Evolutionary conservation across 30 jellyfish, hydroid and myxozoan genomes (phyloP).

Genomic region (Aurelia aurita): DNA sequence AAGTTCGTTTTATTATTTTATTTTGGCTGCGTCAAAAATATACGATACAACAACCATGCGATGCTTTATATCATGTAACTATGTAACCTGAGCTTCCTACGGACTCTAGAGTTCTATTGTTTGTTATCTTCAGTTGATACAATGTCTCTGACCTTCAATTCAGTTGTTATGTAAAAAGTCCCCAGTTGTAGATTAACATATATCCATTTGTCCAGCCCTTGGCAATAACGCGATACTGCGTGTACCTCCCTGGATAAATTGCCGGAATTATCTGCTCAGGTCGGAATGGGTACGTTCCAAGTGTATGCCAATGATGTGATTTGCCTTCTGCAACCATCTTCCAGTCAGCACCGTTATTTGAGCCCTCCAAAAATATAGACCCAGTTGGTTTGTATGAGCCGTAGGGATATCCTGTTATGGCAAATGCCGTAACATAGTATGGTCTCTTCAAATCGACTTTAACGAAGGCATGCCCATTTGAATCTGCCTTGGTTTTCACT

Average conservation of each 20-base stretch:
- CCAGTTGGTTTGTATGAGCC: conserved; percentile 2
- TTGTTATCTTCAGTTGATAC: too few relatives aligned
- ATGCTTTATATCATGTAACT: too few relatives aligned
- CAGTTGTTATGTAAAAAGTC: too few relatives aligned
- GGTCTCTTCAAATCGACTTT: conserved; percentile 2
- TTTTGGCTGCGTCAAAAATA: too few relatives aligned
- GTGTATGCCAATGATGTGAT: background rate
- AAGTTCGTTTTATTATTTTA: too few relatives aligned
- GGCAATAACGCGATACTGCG: background rate
- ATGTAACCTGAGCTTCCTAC: too few relatives aligned
- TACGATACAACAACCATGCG: too few relatives aligned
- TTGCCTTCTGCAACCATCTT: conserved; percentile 21
- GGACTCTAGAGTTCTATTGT: too few relatives aligned
- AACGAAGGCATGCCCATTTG: background rate
- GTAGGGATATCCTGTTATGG: conserved; percentile 12
- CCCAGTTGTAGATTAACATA: background rate
- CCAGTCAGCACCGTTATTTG: conserved; percentile 11
- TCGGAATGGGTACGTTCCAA: conserved; percentile 26
- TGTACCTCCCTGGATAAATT: conserved; percentile 8
- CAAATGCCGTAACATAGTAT: conserved; percentile 12
- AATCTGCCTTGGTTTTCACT: background rate
- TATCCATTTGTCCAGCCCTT: background rate
- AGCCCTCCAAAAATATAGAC: conserved; percentile 13
- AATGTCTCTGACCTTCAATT: too few relatives aligned
- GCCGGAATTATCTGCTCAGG: conserved; percentile 3